Base-by-base conservation (phyloP, 2,113 vertebrate species). In the Oriolus oriolus region DNA sequence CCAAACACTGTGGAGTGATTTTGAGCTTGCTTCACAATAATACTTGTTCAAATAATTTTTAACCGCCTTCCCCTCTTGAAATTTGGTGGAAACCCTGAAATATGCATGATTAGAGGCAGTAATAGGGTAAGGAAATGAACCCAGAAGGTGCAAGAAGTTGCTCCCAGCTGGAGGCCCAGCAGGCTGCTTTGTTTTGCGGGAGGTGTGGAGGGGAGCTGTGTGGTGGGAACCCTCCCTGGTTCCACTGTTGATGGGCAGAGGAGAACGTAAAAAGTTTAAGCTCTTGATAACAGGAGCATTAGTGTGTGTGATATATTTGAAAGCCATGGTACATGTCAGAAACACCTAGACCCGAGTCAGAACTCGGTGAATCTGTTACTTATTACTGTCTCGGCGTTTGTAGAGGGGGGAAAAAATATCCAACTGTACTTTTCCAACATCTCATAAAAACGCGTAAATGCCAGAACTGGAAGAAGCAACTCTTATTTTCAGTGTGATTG, bases 391-490 rank as follows among this genome's bases (percentile, higher is more conserved):
- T 93, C 45, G 31, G 11, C 4, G 0, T 81, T 94, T 90, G 73
- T 12, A 61, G 13, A 30, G 42, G 31, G 16, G 2, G 18, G 35
- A 45, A 45, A 44, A 60, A 47, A n/a, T 1, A 73, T 22, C 41
- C 47, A 75, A 2, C 6, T 70, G 56, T 74, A 69, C 47, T 90
- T 89, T 96, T 87, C 41, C 69, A 89, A 44, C 2, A 1, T 93
- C 68, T 86, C 59, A 23, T 89, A 89, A 96, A 94, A 93, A 89
- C 1, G 79, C 87, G 92, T n/a, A 95, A 91, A 81, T 88, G 57
- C 75, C 71, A 92, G 87, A 96, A 60, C 20, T 92, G 95, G 85
- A 96, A 93, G 88, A 89, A 74, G 39, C 27, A 86, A 60, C 83
- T 63, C 52, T 78, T 78, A 42, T 31, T 96, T 94, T 65, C 63